phyloP scores from a whole-genome alignment of 1,140 invertebrate genomes.

The Cotesia vestalis region DNA sequence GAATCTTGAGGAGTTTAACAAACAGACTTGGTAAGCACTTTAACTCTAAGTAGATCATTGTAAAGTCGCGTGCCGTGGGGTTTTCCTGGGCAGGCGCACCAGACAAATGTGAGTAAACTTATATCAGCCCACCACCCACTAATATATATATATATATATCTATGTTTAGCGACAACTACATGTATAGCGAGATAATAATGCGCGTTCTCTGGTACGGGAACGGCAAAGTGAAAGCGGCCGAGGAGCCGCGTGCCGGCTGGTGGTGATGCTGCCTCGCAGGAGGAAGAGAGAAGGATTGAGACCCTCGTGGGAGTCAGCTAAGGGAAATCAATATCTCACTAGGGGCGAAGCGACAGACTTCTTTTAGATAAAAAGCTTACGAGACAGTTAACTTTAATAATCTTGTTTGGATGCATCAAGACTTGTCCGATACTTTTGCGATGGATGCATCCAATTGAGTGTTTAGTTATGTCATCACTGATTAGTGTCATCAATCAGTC shows the following conservation, averaged over 20 bases:
- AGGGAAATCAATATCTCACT: constrained; percentile 67
- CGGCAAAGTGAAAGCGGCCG: constrained; percentile 21
- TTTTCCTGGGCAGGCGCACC: constrained; percentile 14
- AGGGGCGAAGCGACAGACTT: constrained; percentile 51
- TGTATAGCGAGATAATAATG: constrained; percentile 13
- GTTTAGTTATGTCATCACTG: no score
- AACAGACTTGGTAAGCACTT: constrained; percentile 19
- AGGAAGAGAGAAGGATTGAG: constrained; percentile 31
- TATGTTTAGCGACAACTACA: constrained; percentile 1
- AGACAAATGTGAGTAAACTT: constrained; percentile 5
- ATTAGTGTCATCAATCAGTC: no score
- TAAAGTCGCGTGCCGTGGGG: constrained; percentile 25
- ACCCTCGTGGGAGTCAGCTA: constrained; percentile 65
- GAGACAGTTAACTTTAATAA: constrained; percentile 10
- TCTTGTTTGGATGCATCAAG: neutral
- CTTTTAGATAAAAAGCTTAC: constrained; percentile 11
- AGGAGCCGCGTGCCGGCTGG: constrained; percentile 30
- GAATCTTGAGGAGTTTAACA: neutral
- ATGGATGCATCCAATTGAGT: no score
- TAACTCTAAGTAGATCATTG: neutral
- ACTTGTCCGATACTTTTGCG: no score
- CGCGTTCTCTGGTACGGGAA: constrained; percentile 10
- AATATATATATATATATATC: neutral
- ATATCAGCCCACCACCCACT: neutral
- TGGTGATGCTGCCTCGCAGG: constrained; percentile 14